Evolutionary conservation across 2,113 vertebrate species (phyloP).

Genomic region (Atherinomorus stipes): DNA sequence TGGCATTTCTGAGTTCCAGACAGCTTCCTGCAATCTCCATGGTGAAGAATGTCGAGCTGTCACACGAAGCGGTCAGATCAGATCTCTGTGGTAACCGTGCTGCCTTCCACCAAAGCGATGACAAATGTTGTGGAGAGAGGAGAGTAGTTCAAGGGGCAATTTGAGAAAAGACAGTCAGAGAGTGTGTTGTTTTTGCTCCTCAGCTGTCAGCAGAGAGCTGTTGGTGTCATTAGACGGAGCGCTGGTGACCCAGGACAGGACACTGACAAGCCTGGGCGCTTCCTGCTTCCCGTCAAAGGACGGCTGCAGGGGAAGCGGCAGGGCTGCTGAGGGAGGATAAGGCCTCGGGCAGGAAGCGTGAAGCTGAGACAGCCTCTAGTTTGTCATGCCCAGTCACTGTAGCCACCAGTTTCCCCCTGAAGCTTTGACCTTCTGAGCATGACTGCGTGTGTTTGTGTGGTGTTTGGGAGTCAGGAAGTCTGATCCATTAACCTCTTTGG

Average conservation of each 20-base stretch:
- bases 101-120: slow-evolving; percentile 18
- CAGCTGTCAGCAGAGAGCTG: slow-evolving; percentile 57
- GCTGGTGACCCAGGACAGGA: slow-evolving; percentile 53
- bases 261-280: slow-evolving; percentile 60
- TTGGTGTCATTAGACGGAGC: slow-evolving; percentile 66
- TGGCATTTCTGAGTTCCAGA: slow-evolving; percentile 35
- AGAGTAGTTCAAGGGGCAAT: slow-evolving; percentile 4
- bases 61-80: slow-evolving; percentile 41
- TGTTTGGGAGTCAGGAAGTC: slow-evolving; percentile 50
- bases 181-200: slow-evolving; percentile 34
- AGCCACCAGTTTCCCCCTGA: slow-evolving; percentile 12
- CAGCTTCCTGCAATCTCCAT: slow-evolving; percentile 36
- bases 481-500: slow-evolving; percentile 10
- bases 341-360: slow-evolving; percentile 67
- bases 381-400: slow-evolving; percentile 56
- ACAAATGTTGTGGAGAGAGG: slow-evolving; percentile 23
- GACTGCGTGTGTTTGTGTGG: slow-evolving; percentile 27
- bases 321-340: slow-evolving; percentile 75
- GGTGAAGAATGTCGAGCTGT: slow-evolving; percentile 54
- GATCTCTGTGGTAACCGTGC: slow-evolving; percentile 52
- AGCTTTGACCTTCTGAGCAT: slow-evolving; percentile 48
- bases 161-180: slow-evolving; percentile 12
- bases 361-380: slow-evolving; percentile 61
- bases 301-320: slow-evolving; percentile 67
- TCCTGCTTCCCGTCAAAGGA: slow-evolving; percentile 80